Evolutionary conservation across 64 coral and sea anemone species (phyloP), one percentile per base, ranked within the genome.

Genomic region (Acropora yongei): DNA sequence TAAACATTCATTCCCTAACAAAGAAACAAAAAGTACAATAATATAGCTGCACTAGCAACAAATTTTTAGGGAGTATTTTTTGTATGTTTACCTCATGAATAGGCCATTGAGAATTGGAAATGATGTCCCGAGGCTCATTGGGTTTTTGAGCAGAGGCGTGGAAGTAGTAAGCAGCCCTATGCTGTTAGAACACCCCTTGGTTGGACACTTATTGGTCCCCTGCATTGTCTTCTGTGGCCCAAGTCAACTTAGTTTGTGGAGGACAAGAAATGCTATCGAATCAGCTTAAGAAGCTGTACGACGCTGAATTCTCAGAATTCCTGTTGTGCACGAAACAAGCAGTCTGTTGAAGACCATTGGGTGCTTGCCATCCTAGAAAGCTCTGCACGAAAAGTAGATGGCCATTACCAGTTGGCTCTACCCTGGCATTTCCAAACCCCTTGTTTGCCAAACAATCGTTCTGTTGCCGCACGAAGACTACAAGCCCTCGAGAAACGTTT

Each of bases 331-430:
- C 8, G 47, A 86, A 78, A 76, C 49, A 79, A 78, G 41, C 47
- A n/a, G 48, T 94, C 93, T 1, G 41, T 57, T 61, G 88, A 95
- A 48, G 93, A 95, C 41, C 71, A 12, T 44, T 61, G 82, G 49
- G 88, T 63, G 39, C 65, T 90, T 40, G 58, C 77, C 41, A 86
- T 86, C 14, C 67, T 89, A 80, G 68, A 94, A 65, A 47, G 16
- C 8, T 80, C 93, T 1, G 69, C 44, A 8, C 48, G 41, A n/a
- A 67, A 80, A 18, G 47, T 74, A 39, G 85, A 94, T 55, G 77
- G 87, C 39, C 30, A 30, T 30, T 30, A 30, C 30, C 30, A 30
- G 30, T 30, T 30, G 30, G 30, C 30, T 30, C 30, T 30, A 30
- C 30, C 30, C 30, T 30, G 30, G 30, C 30, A 30, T 30, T 30